Percentiles rank a stretch among this genome's conserved stretches.
phyloP scores from a whole-genome alignment of 2,888 invertebrate species.

The Beris chalybata region DNA sequence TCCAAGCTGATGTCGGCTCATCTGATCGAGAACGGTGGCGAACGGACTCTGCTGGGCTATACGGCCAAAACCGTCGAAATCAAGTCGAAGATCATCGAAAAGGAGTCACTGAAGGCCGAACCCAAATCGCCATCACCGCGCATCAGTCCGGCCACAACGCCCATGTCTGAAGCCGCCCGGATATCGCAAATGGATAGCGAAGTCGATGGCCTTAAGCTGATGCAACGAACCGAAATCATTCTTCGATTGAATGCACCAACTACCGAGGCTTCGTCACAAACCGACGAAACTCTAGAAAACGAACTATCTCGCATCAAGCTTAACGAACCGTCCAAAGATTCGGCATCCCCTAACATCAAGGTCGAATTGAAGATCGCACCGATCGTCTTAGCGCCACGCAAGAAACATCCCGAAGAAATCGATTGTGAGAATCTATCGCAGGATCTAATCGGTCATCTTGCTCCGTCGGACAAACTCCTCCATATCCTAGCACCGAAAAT shows the following conservation, averaged over 20 bases:
- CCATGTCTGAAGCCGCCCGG: slow-evolving; percentile 38
- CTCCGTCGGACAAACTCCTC: slow-evolving; percentile 67
- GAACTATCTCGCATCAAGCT: slow-evolving; percentile 46
- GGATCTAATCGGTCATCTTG: slow-evolving; percentile 65
- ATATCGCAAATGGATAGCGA: slow-evolving; percentile 45
- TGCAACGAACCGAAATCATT: slow-evolving; percentile 67
- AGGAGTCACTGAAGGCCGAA: slow-evolving; percentile 31
- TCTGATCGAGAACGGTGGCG: slow-evolving; percentile 45
- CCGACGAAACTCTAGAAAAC: slow-evolving; percentile 56
- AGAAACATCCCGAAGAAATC: slow-evolving; percentile 72
- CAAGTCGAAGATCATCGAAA: slow-evolving; percentile 39
- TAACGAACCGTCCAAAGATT: slow-evolving; percentile 37
- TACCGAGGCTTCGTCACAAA: slow-evolving; percentile 65
- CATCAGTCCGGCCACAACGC: slow-evolving; percentile 17
- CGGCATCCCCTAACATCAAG: neutral
- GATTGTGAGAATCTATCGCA: slow-evolving; percentile 74
- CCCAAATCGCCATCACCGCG: slow-evolving; percentile 10
- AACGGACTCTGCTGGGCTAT: slow-evolving; percentile 42
- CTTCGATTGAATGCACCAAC: slow-evolving; percentile 65
- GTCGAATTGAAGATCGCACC: slow-evolving; percentile 8
- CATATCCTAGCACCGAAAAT: slow-evolving; percentile 58
- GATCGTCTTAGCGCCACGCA: slow-evolving; percentile 53
- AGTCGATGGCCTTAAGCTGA: slow-evolving; percentile 58
- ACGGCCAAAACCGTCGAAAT: slow-evolving; percentile 36
- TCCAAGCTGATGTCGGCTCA: slow-evolving; percentile 56